A percentile compares a stretch with the other conserved stretches of the same genome.
Evolutionary conservation across 2,888 invertebrate genomes (phyloP).

Genomic region (Pollenia labialis): DNA sequence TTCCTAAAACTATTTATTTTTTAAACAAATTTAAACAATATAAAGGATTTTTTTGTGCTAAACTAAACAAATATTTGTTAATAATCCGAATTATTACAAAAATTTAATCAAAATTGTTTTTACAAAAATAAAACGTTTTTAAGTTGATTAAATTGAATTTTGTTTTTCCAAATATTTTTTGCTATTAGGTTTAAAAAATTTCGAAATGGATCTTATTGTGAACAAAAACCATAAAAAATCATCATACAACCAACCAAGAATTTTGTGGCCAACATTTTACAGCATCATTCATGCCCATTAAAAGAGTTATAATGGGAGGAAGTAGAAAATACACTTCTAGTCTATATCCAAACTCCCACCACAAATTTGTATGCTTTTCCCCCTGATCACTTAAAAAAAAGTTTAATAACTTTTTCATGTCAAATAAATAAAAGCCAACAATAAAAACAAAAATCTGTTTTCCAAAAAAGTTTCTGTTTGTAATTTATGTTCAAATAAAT

Average conservation of each 20-base stretch:
- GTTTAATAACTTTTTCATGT: constrained; percentile 68
- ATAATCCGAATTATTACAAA: background rate
- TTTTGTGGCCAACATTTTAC: constrained; percentile 12
- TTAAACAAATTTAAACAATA: background rate
- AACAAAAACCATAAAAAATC: constrained; percentile 3
- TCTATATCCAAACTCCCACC: background rate
- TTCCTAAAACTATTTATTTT: background rate
- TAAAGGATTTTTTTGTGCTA: background rate
- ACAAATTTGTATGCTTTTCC: too few species aligned
- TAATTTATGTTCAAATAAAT: constrained; percentile 67
- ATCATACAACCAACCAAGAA: background rate
- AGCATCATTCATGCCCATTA: background rate
- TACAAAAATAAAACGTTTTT: background rate
- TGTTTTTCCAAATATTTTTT: background rate
- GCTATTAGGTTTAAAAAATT: background rate
- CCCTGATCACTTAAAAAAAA: constrained; percentile 12
- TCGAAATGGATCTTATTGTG: constrained; percentile 16
- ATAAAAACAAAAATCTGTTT: constrained; percentile 37
- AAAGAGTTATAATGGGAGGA: background rate
- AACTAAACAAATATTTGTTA: constrained; percentile 18
- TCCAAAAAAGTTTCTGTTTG: constrained; percentile 33
- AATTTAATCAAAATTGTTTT: background rate
- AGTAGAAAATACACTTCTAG: background rate
- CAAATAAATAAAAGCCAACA: constrained; percentile 61
- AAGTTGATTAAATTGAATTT: background rate